Percentiles rank a stretch among this genome's conserved stretches.
Conservation (phyloP, 92 coral and sea anemone species). For the Bergia sp. region DNA sequence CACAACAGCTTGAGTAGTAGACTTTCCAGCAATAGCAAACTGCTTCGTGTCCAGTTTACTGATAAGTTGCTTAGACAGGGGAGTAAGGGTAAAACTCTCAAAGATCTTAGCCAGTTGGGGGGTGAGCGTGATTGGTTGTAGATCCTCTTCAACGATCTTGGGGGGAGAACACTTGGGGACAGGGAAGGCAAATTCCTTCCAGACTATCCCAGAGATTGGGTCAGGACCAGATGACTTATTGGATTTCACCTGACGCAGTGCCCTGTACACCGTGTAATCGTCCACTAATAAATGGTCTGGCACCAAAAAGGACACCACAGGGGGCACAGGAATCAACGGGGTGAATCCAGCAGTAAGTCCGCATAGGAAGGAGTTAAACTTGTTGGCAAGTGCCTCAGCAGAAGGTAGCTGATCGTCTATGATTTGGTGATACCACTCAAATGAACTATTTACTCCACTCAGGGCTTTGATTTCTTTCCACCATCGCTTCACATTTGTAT, state of each 20-base stretch:
- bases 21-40: too few species aligned
- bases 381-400: conserved; percentile 31
- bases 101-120: conserved; percentile 33
- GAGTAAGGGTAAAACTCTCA: too few species aligned
- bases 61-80: too few species aligned
- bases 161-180: conserved; percentile 53
- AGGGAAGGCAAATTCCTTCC: conserved; percentile 45
- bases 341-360: not conserved
- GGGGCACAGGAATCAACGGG: too few species aligned
- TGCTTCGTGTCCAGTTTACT: too few species aligned
- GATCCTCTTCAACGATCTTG: conserved; percentile 46
- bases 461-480: conserved; percentile 45
- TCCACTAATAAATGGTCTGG: not conserved
- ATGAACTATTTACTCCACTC: conserved; percentile 8
- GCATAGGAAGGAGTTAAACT: conserved; percentile 39
- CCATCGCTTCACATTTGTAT: conserved; percentile 28
- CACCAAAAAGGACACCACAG: too few species aligned
- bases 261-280: conserved; percentile 10
- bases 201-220: conserved; percentile 22
- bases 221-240: conserved; percentile 50
- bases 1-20: conserved; percentile 4
- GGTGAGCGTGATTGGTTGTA: conserved; percentile 31
- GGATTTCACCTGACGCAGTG: conserved; percentile 25
- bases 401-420: conserved; percentile 18
- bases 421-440: not conserved